Base-by-base conservation (phyloP, 2,797 vertebrate genomes). In the Enteromius viviparus region DNA sequence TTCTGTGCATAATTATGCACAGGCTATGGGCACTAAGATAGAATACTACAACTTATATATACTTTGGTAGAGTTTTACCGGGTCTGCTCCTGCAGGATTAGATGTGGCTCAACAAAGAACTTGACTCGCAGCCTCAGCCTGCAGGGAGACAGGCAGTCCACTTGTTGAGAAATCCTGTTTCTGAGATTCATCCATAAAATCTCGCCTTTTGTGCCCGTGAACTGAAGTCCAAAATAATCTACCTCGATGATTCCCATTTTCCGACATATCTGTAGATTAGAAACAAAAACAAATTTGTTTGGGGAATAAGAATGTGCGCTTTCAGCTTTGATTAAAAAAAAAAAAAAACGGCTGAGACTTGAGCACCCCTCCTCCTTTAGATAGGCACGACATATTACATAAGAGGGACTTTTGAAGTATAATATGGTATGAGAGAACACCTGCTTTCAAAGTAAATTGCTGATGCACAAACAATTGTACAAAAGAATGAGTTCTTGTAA, bases 151-250 rank as follows among this genome's bases (percentile, higher is more conserved):
- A 95, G 89, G 23, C 91, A 94, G 74, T 96, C 96, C 92, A 96
- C 94, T 91, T 96, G 95, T 87, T 96, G 96, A 37, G 94, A 95
- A 89, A 96, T 96, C 82, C 95, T 93, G 88, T 96, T 96, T 87
- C 96, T 95, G 89, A 96, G 89, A 91, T 96, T 96, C 82, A 96
- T 89, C 96, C 96, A 96, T 34, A 96, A 91, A 85, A 90, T 95
- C 86, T 96, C 95, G 49, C 95, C 95, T 92, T 96, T 96, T 89
- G 89, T 95, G 77, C 95, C 95, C 21, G 91, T 94, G 90, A 95
- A 96, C 80, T 96, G 96, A 83, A 96, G 94, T 84, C 96, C 96
- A 89, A 96, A 96, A 91, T 96, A 96, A 92, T 96, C 95, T 74
- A 95, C 94, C 91, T 96, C 96, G 89, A 96, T 96, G 87, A 96